Evolutionary conservation across 2,797 vertebrate genomes (phyloP), one percentile per base, ranked within the genome.

Genomic region (Sylvilagus floridanus): DNA sequence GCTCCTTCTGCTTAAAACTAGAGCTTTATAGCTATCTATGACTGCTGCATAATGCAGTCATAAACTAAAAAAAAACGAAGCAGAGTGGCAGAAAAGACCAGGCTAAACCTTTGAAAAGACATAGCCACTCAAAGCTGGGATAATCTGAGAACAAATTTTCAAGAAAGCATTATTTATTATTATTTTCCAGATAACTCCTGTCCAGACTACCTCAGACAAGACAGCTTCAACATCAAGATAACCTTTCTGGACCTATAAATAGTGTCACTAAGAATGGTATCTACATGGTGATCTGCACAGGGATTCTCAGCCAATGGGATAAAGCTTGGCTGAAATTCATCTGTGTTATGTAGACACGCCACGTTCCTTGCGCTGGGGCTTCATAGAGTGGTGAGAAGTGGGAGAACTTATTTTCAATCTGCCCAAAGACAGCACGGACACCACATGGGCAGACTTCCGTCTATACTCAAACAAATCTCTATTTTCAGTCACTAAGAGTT

Each of bases 141-240:
- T 52, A 35, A 14, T 24, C 73, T 60, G 28, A 86, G 28, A 86
- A 83, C 3, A 17, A 84, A 90, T 73, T 90, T 89, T 91, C 28
- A 83, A 88, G 63, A 54, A 69, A 84, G 24, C 4, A 79, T 73
- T 77, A 73, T 50, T 68, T 42, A 87, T 65, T 84, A 73, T 72
- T 91, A 57, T 57, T 93, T 24, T 10, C 28, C 62, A 62, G 65
- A 63, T 89, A 60, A 90, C 2, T 69, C n/a, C 19, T 60, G 54
- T 54, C 52, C 30, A 91, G 73, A 85, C 11, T 91, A 30, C 75
- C 76, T 91, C 50, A 91, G 62, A 86, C 77, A 54, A 87, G 52
- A 81, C 32, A 87, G 60, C 19, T 95, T 79, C 26, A 87, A 94
- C 69, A 88, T 57, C 24, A 54, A 93, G 88, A 68, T 42, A 24